Conservation (phyloP, 2,113 vertebrate genomes). For the Glaucidium brasilianum region DNA sequence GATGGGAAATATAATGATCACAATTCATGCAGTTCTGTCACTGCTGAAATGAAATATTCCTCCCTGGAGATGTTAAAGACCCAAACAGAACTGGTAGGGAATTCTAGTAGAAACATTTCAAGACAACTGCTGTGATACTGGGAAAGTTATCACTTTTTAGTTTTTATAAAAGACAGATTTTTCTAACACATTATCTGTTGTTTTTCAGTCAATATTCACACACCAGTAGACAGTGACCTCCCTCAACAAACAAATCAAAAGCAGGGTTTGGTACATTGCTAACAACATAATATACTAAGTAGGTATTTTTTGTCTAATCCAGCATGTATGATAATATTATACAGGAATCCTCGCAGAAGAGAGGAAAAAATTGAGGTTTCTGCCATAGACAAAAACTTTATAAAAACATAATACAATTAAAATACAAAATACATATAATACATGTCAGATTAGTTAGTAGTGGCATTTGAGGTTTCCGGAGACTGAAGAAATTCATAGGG, state of each 20-base stretch:
- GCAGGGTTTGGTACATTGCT: neutral
- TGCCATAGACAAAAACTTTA: conserved; percentile 47
- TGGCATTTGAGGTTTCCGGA: conserved; percentile 81
- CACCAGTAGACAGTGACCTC: neutral
- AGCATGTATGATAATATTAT: neutral
- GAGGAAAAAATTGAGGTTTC: conserved; percentile 20
- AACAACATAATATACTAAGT: neutral
- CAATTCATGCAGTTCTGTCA: neutral
- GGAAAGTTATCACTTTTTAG: neutral
- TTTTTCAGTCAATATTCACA: neutral
- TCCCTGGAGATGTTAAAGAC: neutral
- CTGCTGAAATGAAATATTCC: neutral
- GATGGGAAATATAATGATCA: neutral
- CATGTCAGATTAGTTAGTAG: conserved; percentile 47
- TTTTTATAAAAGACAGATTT: neutral
- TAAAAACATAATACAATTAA: conserved; percentile 15
- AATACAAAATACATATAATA: conserved; percentile 12
- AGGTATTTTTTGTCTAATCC: neutral
- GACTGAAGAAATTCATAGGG: conserved; percentile 96
- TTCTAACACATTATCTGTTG: neutral
- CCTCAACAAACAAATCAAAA: neutral
- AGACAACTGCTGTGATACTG: neutral
- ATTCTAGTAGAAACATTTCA: neutral
- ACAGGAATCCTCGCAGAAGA: conserved; percentile 32
- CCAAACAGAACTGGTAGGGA: neutral